Conservation (phyloP, 2,113 vertebrate species). For the Ctenomys sociabilis region DNA sequence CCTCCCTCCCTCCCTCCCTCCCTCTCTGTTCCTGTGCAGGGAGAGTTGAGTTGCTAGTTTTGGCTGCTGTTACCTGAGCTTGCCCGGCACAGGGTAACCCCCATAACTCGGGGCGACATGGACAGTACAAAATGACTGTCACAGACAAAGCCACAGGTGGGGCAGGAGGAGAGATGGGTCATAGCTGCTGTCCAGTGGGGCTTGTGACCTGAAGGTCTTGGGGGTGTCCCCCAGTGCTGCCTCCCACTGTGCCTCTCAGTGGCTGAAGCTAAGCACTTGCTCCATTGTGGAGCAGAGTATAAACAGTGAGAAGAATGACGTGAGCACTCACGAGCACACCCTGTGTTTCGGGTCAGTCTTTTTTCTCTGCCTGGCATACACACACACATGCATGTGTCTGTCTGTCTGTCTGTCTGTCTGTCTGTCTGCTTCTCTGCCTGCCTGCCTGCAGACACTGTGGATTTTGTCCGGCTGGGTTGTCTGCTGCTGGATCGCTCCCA, state of each 20-base stretch:
- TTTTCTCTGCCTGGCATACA: fast-evolving
- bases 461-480: background rate
- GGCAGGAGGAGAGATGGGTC: background rate
- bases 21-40: background rate
- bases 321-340: too few relatives aligned
- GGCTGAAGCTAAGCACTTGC: background rate
- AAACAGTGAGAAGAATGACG: background rate
- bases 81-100: background rate
- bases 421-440: background rate
- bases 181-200: fast-evolving
- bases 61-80: background rate
- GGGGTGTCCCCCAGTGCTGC: too few relatives aligned
- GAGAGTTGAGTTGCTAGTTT: background rate
- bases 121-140: background rate
- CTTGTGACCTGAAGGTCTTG: fast-evolving
- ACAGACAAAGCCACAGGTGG: background rate
- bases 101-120: background rate
- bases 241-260: fast-evolving
- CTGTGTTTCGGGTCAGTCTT: background rate
- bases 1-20: background rate
- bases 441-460: background rate
- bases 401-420: too few relatives aligned
- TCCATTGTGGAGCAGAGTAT: background rate
- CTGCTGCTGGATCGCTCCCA: background rate
- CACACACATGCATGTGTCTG: fast-evolving